These are phyloP conservation scores for Setipinna tenuifilis DNA, from an alignment of 2,797 vertebrate species.

Conservation along the genomic window DNA sequence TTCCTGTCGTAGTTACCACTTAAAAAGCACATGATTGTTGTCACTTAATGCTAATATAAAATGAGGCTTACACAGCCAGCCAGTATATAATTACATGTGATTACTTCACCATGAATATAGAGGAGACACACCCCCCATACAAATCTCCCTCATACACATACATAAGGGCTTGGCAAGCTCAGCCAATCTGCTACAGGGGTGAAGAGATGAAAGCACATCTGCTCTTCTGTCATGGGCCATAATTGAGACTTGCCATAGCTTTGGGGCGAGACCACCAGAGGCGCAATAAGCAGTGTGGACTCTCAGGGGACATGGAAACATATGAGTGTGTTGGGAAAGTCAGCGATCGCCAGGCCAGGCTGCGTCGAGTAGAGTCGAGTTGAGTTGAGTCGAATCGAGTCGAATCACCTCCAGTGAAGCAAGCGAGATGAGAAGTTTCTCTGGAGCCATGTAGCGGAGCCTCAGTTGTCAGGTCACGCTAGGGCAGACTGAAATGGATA, in stretches of 20 bases:
- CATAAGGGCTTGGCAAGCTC: not conserved
- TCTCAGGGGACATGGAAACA: conserved; percentile 71
- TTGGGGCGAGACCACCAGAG: conserved; percentile 57
- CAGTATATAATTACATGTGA: not conserved
- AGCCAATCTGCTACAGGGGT: conserved; percentile 29
- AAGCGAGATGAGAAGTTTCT: conserved; percentile 59
- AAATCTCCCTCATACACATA: not conserved
- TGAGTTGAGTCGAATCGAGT: not conserved
- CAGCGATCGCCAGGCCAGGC: conserved; percentile 59
- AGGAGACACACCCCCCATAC: not conserved
- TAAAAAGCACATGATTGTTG: not conserved
- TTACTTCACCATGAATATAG: not conserved
- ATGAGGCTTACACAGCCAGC: not conserved
- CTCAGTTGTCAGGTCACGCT: conserved; percentile 68
- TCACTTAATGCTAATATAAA: not conserved
- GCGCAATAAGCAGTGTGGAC: conserved; percentile 76
- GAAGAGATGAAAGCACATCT: conserved; percentile 82
- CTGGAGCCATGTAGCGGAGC: conserved; percentile 60
- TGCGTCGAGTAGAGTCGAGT: not conserved
- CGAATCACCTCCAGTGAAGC: not conserved
- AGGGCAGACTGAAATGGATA: conserved; percentile 79
- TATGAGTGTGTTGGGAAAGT: conserved; percentile 66
- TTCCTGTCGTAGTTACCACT: not conserved
- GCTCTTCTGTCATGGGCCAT: conserved; percentile 73
- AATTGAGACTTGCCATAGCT: conserved; percentile 77